Evolutionary conservation across 2,888 invertebrate species (phyloP).

Genomic region (Crossocerus cetratus): DNA sequence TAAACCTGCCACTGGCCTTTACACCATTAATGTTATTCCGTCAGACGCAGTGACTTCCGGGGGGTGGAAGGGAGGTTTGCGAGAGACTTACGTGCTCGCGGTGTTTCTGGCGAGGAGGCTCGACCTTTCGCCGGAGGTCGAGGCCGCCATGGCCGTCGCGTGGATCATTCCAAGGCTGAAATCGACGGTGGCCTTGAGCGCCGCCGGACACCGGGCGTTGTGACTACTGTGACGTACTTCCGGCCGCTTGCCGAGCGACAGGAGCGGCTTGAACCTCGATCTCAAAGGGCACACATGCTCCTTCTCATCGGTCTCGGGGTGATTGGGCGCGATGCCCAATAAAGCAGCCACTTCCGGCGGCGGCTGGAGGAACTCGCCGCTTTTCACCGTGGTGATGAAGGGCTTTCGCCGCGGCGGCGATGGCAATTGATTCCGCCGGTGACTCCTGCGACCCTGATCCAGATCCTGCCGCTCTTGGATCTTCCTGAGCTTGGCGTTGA

Average conservation of each 20-base stretch:
- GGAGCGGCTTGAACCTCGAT: conserved; percentile 64
- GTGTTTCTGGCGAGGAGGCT: conserved; percentile 48
- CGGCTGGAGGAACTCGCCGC: conserved; percentile 88
- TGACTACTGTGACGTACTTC: conserved; percentile 72
- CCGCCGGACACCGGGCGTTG: conserved; percentile 67
- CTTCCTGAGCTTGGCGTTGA: conserved; percentile 85
- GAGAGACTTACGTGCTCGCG: conserved; percentile 38
- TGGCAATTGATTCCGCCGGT: conserved; percentile 24
- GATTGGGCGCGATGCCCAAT: conserved; percentile 79
- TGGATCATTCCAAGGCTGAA: conserved; percentile 67
- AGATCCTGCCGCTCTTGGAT: conserved; percentile 81
- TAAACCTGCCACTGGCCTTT: too few relatives aligned
- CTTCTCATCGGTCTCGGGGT: conserved; percentile 47
- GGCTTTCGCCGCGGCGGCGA: conserved; percentile 75
- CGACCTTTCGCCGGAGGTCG: conserved; percentile 56
- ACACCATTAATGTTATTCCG: background rate
- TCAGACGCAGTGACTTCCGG: background rate
- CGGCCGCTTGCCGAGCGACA: conserved; percentile 65
- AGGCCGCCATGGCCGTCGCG: conserved; percentile 56
- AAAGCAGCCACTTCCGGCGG: conserved; percentile 84
- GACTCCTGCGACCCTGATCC: conserved; percentile 49
- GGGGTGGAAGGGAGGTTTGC: background rate
- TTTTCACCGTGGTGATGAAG: conserved; percentile 89
- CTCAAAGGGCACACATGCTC: conserved; percentile 52
- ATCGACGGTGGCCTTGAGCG: conserved; percentile 71